phyloP scores from a whole-genome alignment of 2,113 vertebrate species.

The Oncorhynchus kisutch region DNA sequence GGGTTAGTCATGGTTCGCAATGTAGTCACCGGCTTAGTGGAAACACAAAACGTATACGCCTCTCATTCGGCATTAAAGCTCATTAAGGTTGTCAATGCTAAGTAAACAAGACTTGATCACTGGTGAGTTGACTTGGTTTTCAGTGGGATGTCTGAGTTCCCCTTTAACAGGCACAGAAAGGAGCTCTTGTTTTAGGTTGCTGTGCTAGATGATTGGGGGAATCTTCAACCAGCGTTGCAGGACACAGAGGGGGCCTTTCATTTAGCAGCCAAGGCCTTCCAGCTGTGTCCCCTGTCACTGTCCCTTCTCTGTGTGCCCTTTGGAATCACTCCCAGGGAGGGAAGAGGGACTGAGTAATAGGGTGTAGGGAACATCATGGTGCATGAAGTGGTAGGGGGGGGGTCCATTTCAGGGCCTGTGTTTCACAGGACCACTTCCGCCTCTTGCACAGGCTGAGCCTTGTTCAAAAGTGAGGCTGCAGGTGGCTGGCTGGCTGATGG shows the following conservation, averaged over 20 bases:
- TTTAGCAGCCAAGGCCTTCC: neutral
- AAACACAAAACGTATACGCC: too few relatives aligned
- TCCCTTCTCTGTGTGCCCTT: conserved; percentile 12
- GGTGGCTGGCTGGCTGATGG: neutral
- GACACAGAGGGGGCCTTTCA: conserved; percentile 12
- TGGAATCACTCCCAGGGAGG: neutral
- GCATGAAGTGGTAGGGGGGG: too few relatives aligned
- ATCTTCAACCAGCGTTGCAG: neutral
- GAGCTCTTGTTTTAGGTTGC: neutral
- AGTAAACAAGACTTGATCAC: too few relatives aligned
- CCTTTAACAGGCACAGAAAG: too few relatives aligned
- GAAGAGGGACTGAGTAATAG: too few relatives aligned
- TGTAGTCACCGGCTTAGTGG: too few relatives aligned
- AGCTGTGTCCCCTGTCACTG: conserved; percentile 4
- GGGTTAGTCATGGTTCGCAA: neutral
- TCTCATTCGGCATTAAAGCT: too few relatives aligned
- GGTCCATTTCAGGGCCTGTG: neutral
- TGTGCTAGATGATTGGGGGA: neutral
- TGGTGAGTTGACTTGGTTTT: too few relatives aligned
- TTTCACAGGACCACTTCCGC: too few relatives aligned
- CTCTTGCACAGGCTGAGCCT: neutral
- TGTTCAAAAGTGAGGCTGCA: neutral
- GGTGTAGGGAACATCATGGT: too few relatives aligned
- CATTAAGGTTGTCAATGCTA: too few relatives aligned
- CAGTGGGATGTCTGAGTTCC: too few relatives aligned